Conservation (phyloP, 2,797 vertebrate genomes). For the Mus spretus region DNA sequence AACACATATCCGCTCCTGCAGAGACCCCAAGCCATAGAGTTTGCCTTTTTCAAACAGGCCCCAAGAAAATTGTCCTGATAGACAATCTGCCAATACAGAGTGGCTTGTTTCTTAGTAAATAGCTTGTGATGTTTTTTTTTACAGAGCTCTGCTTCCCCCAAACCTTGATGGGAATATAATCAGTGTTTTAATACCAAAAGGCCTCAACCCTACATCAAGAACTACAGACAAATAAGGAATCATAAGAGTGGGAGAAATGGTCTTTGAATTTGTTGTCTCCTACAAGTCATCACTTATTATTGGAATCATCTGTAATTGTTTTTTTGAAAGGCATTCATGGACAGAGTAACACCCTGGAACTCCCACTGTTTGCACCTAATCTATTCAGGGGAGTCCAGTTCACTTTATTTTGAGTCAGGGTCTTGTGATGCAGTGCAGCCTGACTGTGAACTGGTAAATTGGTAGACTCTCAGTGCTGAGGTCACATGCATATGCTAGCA, state of each 20-base stretch:
- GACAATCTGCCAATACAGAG: background rate
- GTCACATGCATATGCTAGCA: background rate
- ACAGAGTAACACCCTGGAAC: background rate
- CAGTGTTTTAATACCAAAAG: constrained; percentile 24
- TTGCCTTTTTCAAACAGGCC: background rate
- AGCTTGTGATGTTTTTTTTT: background rate
- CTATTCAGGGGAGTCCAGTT: background rate
- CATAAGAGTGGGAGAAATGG: background rate
- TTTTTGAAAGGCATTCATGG: background rate
- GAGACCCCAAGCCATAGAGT: background rate
- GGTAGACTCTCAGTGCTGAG: background rate
- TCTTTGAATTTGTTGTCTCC: background rate
- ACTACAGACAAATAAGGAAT: background rate
- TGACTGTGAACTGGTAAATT: background rate
- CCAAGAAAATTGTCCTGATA: background rate
- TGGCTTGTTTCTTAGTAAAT: background rate
- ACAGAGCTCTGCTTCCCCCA: background rate
- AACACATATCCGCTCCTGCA: background rate
- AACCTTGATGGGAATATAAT: background rate
- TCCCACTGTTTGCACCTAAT: background rate
- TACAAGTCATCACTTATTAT: background rate
- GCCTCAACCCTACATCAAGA: too few species aligned
- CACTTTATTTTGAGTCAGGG: background rate
- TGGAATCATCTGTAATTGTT: background rate
- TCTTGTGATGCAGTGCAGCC: background rate